These are phyloP conservation scores for Drosophila insularis DNA, from an alignment of 1,140 invertebrate species.

Conservation along the genomic window DNA sequence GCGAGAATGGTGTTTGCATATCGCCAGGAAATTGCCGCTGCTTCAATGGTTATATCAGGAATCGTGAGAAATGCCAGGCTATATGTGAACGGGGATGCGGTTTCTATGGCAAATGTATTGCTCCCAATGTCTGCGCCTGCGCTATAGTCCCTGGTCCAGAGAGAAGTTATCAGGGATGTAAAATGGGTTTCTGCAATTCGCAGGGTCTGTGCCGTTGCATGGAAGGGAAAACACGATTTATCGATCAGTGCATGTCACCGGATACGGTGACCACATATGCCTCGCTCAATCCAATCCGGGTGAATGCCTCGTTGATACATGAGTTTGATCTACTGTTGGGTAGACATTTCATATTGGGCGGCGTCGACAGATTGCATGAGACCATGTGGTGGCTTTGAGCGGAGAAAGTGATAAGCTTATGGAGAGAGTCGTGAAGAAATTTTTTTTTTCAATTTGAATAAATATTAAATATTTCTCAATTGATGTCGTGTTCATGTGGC, in stretches of 20 bases:
- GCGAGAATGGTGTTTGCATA: slow-evolving; percentile 83
- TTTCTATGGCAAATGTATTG: slow-evolving; percentile 75
- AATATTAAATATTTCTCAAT: slow-evolving; percentile 29
- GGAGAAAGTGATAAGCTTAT: slow-evolving; percentile 28
- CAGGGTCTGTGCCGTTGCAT: slow-evolving; percentile 70
- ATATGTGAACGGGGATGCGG: slow-evolving; percentile 73
- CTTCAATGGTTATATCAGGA: slow-evolving; percentile 83
- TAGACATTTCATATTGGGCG: slow-evolving; percentile 58
- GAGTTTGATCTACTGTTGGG: slow-evolving; percentile 74
- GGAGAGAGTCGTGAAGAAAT: slow-evolving; percentile 21
- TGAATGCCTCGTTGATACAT: slow-evolving; percentile 62
- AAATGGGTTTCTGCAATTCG: slow-evolving; percentile 61
- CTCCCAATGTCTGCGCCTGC: slow-evolving; percentile 74
- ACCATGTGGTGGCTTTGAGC: slow-evolving; percentile 58
- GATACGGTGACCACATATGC: slow-evolving; percentile 78
- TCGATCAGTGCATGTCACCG: slow-evolving; percentile 72
- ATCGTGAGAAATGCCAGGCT: slow-evolving; percentile 66
- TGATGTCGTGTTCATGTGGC: background rate
- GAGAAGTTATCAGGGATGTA: slow-evolving; percentile 60
- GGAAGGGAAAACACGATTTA: slow-evolving; percentile 68
- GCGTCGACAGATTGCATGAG: slow-evolving; percentile 20
- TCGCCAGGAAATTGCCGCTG: slow-evolving; percentile 85
- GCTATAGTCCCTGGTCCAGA: slow-evolving; percentile 59
- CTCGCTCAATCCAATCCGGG: slow-evolving; percentile 54
- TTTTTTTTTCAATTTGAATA: slow-evolving; percentile 18